These are phyloP conservation scores for Mesembrinibis cayennensis DNA, from an alignment of 2,113 vertebrate species.

Conservation along the genomic window DNA sequence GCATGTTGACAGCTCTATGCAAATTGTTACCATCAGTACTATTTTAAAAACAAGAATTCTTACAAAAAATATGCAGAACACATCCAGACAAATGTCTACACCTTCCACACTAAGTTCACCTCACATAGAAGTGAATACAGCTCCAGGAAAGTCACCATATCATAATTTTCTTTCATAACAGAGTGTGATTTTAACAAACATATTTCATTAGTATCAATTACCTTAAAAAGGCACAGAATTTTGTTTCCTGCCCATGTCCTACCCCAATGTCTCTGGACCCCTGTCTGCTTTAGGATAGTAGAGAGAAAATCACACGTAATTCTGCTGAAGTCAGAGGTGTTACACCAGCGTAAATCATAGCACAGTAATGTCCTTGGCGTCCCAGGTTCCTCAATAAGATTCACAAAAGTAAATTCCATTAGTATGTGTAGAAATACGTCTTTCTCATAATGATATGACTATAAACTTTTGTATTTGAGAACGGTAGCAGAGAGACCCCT, in stretches of 20 bases:
- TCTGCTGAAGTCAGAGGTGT: slow-evolving; percentile 6
- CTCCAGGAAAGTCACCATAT: not conserved
- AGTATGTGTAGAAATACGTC: slow-evolving; percentile 38
- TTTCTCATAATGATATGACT: slow-evolving; percentile 41
- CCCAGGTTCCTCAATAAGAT: not conserved
- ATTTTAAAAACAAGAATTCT: not conserved
- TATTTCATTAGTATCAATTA: not conserved
- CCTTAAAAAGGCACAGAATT: not conserved
- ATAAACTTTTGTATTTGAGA: slow-evolving; percentile 48
- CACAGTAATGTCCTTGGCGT: not conserved
- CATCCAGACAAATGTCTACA: not conserved
- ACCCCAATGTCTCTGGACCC: not conserved
- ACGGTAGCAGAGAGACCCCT: not conserved
- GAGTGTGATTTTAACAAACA: not conserved
- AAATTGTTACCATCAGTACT: not conserved
- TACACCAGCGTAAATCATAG: not conserved
- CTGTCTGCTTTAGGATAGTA: not conserved
- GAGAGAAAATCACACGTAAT: slow-evolving; percentile 23
- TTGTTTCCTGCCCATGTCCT: not conserved
- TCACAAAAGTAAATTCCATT: slow-evolving; percentile 58
- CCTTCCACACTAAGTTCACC: not conserved
- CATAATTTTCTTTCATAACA: not conserved
- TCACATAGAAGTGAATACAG: not conserved
- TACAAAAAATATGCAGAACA: not conserved
- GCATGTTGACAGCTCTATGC: not conserved